Conservation (phyloP, 2,797 vertebrate genomes). For the Esox masquinongy region DNA sequence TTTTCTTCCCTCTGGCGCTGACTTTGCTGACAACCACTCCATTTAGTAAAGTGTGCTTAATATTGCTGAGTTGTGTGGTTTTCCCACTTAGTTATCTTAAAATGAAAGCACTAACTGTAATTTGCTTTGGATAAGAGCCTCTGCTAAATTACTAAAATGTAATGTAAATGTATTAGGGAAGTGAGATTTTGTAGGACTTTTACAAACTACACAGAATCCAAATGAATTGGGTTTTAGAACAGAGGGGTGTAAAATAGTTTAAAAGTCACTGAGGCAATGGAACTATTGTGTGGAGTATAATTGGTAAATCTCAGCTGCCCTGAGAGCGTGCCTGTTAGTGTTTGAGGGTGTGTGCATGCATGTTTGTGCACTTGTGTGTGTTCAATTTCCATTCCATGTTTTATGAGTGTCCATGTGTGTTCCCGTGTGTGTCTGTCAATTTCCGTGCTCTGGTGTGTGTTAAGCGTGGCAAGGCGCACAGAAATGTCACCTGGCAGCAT, state of each 20-base stretch:
- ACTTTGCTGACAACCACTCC: too few species aligned
- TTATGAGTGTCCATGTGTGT: background rate
- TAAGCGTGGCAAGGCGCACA: conserved; percentile 39
- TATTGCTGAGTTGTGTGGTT: background rate
- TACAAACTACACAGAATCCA: conserved; percentile 26
- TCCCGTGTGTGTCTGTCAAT: background rate
- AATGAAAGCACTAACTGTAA: too few species aligned
- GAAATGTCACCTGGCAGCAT: conserved; percentile 57
- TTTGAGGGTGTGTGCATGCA: background rate
- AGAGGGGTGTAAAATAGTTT: conserved; percentile 37
- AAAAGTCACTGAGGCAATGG: conserved; percentile 30
- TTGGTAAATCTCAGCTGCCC: conserved; percentile 15
- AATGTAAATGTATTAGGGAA: conserved; percentile 20
- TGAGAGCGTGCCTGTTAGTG: background rate
- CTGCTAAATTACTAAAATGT: background rate
- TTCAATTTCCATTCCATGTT: conserved; percentile 2
- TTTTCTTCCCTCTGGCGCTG: too few species aligned
- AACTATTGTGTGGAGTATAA: conserved; percentile 21
- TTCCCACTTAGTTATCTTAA: too few species aligned
- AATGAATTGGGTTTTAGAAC: conserved; percentile 27
- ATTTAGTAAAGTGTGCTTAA: too few species aligned
- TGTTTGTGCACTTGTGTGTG: background rate
- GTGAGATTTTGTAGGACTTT: conserved; percentile 37
- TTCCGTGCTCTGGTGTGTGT: conserved; percentile 33
- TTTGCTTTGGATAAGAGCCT: too few species aligned